phyloP scores from a whole-genome alignment of 2,797 vertebrate species.

The Gymnocypris eckloni region DNA sequence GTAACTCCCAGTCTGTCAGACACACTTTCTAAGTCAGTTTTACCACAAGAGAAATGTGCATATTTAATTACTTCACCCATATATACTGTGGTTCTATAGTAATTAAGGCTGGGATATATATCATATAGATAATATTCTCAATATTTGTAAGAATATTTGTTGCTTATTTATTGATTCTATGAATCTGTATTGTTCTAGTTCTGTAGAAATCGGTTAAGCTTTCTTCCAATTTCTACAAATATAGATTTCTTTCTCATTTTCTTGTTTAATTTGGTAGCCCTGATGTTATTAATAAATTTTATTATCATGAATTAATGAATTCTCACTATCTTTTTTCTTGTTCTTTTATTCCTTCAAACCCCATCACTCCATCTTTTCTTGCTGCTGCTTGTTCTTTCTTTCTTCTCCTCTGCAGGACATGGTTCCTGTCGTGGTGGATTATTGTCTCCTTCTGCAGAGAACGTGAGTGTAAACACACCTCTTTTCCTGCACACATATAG shows the following conservation, averaged over 20 bases:
- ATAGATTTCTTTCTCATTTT: neutral
- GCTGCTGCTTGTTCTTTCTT: neutral
- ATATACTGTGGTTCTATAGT: neutral
- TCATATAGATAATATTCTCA: neutral
- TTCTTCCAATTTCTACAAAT: neutral
- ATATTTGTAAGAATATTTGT: neutral
- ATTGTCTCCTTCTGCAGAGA: constrained; percentile 90
- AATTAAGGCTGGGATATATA: neutral
- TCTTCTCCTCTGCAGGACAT: constrained; percentile 77
- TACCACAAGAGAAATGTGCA: neutral
- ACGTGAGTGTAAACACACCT: constrained; percentile 81
- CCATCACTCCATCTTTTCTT: neutral
- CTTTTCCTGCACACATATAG: neutral
- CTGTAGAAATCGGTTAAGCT: neutral
- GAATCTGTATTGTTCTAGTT: neutral
- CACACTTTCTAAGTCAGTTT: neutral
- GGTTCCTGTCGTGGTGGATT: constrained; percentile 92
- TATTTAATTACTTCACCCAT: neutral
- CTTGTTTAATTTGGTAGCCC: neutral
- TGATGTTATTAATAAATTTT: neutral
- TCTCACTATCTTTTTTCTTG: neutral
- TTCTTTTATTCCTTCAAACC: neutral
- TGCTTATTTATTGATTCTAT: neutral
- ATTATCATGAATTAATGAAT: neutral
- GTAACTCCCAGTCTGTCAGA: neutral